Percentiles rank a stretch among this genome's conserved stretches.
Evolutionary conservation across 2,113 vertebrate genomes (phyloP).

Genomic region (Brachyhypopomus occidentalis): DNA sequence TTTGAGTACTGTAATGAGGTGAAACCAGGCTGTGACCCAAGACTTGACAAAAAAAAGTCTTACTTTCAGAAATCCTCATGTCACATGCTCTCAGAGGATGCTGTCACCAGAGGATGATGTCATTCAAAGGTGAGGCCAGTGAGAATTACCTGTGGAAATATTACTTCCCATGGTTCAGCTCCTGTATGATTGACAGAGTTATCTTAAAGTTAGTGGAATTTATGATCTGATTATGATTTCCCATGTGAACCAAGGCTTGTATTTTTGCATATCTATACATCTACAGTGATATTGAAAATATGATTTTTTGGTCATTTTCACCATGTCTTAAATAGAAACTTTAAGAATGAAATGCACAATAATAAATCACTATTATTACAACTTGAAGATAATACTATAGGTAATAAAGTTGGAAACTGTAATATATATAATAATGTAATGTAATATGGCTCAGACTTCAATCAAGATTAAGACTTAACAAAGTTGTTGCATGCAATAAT

Average conservation of each 20-base stretch:
- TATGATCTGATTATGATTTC: slow-evolving; percentile 2
- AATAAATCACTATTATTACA: not conserved
- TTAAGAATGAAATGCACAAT: not conserved
- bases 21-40: slow-evolving; percentile 38
- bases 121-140: slow-evolving; percentile 64
- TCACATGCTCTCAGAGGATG: slow-evolving; percentile 38
- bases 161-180: slow-evolving; percentile 60
- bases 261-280: slow-evolving; percentile 18
- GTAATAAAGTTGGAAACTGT: not conserved
- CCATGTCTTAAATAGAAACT: not conserved
- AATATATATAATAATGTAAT: not conserved
- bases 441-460: too few species aligned
- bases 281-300: slow-evolving; percentile 6
- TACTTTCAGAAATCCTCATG: slow-evolving; percentile 44
- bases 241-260: not conserved
- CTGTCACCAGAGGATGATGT: slow-evolving; percentile 53
- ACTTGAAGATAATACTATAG: not conserved
- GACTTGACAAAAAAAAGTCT: slow-evolving; percentile 35
- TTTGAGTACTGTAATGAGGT: slow-evolving; percentile 39
- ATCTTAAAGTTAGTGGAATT: slow-evolving; percentile 9
- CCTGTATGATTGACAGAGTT: slow-evolving; percentile 60
- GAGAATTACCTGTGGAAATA: slow-evolving; percentile 59
- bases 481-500: too few species aligned
- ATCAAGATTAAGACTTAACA: too few species aligned
- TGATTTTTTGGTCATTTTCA: not conserved